Evolutionary conservation across 2,888 invertebrate species (phyloP), one percentile per base, ranked within the genome.

Genomic region (Neoascia interrupta): DNA sequence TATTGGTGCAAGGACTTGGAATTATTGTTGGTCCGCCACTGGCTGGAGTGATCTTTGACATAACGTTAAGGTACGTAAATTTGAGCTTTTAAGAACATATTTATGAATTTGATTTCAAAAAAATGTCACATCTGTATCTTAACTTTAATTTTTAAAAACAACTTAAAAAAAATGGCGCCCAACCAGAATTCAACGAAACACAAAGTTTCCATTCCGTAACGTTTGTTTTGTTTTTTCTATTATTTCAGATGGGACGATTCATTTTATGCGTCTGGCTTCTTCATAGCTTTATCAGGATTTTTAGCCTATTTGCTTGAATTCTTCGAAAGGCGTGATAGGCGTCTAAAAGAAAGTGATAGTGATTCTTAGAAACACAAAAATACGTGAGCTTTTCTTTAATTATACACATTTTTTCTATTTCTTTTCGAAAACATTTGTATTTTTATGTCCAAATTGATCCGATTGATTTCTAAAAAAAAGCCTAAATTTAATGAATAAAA

Each of bases 21-120:
- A 97, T 96, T 90, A 91, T 98, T 47, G 90, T 95, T 75, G 98
- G 98, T 53, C 98, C 98, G 5, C 97, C 97, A 0, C 87, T 98
- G 60, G 97, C 96, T 84, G 98, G 98, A 93, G 84, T 85, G 21
- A 86, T 88, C 41, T 89, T 83, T 81, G 88, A 89, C 75, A 41
- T 82, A 18, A 88, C 86, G 51, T 82, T 84, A 58, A 85, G 85
- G 89, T 88, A 70, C 76, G 82, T 74, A n/a, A n/a, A n/a, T 23
- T 45, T 5, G 11, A 31, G 31, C 26, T 3, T 1, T 49, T 13
- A 13, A 10, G 2, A 53, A 21, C n/a, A 10, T 4, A 37, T 23
- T 21, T 23, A 21, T 19, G 15, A n/a, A 1, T 16, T 47, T 39
- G 8, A 39, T 4, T 26, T 11, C 8, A 2, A 10, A 1, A 2